Percentiles rank a stretch among this genome's conserved stretches.
Evolutionary conservation across 2,113 vertebrate species (phyloP).

Genomic region (Calidris pugnax): DNA sequence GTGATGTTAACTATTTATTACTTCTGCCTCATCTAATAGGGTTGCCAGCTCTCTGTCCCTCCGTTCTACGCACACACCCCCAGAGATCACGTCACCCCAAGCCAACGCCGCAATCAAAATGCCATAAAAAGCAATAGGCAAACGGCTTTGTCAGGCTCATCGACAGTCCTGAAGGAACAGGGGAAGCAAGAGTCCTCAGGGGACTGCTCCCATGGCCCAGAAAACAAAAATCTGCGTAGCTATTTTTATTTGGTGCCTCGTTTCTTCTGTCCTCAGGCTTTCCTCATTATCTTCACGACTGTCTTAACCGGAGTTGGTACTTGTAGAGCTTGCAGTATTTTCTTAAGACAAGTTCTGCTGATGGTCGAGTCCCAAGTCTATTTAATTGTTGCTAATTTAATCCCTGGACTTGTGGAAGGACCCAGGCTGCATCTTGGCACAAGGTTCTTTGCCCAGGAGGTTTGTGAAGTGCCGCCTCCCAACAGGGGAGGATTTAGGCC

Average conservation of each 20-base stretch:
- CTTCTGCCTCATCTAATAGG: neutral
- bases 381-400: neutral
- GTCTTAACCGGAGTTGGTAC: neutral
- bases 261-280: conserved; percentile 26
- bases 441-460: neutral
- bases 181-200: neutral
- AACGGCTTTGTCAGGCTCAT: neutral
- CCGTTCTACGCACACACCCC: neutral
- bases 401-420: neutral
- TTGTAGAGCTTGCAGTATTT: neutral
- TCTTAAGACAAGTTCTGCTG: neutral
- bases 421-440: neutral
- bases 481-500: neutral
- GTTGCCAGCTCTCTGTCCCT: neutral
- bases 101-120: neutral
- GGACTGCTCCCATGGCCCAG: conserved; percentile 3
- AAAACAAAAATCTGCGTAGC: conserved; percentile 20
- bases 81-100: neutral
- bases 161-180: neutral
- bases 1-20: neutral
- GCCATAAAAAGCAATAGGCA: neutral
- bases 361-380: neutral
- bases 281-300: conserved; percentile 1
- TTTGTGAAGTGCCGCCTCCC: neutral
- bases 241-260: conserved; percentile 54